A percentile compares a stretch with the other conserved stretches of the same genome.
Conservation (phyloP, 2,113 vertebrate genomes). For the Climacteris rufus region DNA sequence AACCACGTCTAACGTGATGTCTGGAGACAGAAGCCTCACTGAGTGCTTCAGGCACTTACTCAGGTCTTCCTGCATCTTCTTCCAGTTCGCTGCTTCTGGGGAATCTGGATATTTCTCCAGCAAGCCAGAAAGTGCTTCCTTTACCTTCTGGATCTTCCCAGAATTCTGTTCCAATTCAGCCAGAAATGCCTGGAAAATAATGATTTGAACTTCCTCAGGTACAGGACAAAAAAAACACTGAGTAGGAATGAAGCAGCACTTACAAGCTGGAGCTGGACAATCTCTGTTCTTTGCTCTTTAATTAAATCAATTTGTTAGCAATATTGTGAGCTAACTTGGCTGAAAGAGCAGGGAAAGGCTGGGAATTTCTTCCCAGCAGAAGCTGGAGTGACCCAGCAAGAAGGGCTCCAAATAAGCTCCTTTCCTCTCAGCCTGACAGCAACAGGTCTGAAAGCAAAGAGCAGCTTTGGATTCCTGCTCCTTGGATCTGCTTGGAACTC, state of each 20-base stretch:
- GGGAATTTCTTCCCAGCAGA: background rate
- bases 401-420: background rate
- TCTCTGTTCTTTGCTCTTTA: background rate
- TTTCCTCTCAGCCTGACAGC: background rate
- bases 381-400: background rate
- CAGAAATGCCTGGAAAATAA: conserved; percentile 82
- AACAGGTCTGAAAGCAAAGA: background rate
- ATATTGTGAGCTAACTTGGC: background rate
- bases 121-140: conserved; percentile 81
- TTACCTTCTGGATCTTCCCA: conserved; percentile 88
- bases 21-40: background rate
- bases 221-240: background rate
- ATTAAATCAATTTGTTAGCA: background rate
- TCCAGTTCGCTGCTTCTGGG: conserved; percentile 89
- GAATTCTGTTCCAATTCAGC: conserved; percentile 87
- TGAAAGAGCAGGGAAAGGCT: background rate
- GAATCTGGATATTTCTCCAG: conserved; percentile 87
- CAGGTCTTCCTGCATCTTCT: conserved; percentile 88
- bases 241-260: background rate
- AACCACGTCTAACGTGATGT: background rate
- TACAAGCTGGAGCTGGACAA: background rate
- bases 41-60: conserved; percentile 73
- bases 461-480: background rate
- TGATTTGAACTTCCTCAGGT: background rate
- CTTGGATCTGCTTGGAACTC: background rate